Evolutionary conservation across 2,888 invertebrate genomes (phyloP), one percentile per base, ranked within the genome.

Genomic region (Chrysomela aeneicollis): DNA sequence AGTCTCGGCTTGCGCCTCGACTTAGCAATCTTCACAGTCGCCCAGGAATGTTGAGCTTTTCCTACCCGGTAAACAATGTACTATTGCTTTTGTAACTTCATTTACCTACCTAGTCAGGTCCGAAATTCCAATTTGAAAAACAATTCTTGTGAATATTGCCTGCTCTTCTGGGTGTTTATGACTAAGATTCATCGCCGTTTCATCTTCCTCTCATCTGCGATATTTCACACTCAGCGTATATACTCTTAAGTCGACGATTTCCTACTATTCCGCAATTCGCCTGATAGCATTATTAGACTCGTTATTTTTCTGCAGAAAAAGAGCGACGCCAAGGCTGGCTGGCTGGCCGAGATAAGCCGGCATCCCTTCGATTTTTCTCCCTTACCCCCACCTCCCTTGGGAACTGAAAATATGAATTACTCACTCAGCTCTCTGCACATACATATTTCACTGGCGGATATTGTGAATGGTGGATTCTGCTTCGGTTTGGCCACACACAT

Each of bases 271-370:
- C 71, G 74, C 75, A 70, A 70, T 74, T 75, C 75, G 73, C 73
- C 75, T 78, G 79, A 79, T 79, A 79, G 76, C 78, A 79, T 79
- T 79, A 79, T 79, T 79, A 79, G 77, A 73, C 79, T 79, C 79
- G 78, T 81, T 80, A 81, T 81, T 81, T 80, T 80, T 80, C 80
- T 71, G 70, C 69, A 75, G 74, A 52, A 63, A 63, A 63, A 62
- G 54, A 59, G 59, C 61, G 49, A 55, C 64, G 59, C 53, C 55
- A 70, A 71, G 72, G 76, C 81, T 80, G 81, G 76, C 81, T 80
- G 81, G 76, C 72, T 74, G 74, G 69, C 63, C 61, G 73, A 81
- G 80, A 81, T 81, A 81, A 81, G 80, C 79, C 79, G 2, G 42
- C 42, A 42, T 42, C 42, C 42, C 42, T 42, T 35, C 26, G 26